These are phyloP conservation scores for Monochamus alternatus DNA, from an alignment of 2,888 invertebrate species.

Conservation along the genomic window DNA sequence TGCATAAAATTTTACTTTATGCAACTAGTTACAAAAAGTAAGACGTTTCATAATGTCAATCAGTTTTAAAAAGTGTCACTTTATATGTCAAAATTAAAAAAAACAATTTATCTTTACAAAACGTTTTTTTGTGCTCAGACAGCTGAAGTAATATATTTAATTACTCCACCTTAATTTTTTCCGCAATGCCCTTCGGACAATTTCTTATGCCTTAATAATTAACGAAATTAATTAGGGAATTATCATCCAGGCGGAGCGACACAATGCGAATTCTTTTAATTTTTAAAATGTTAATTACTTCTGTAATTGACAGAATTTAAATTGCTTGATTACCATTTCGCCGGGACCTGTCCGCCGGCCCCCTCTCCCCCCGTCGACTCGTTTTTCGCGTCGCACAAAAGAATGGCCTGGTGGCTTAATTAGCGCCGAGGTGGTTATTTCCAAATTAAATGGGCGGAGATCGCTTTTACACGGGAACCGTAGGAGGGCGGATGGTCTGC, in stretches of 20 bases:
- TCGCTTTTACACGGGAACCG: too few relatives aligned
- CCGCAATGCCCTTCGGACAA: too few relatives aligned
- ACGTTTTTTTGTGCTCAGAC: too few relatives aligned
- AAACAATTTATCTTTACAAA: too few relatives aligned
- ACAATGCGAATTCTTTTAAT: conserved; percentile 29
- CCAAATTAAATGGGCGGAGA: conserved; percentile 10
- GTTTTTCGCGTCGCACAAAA: not conserved
- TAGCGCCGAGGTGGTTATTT: conserved; percentile 14
- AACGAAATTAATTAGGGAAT: conserved; percentile 26
- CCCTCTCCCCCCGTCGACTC: not conserved
- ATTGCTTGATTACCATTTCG: conserved; percentile 47
- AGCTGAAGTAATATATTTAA: too few relatives aligned
- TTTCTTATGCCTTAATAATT: conserved; percentile 11
- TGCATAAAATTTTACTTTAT: too few relatives aligned
- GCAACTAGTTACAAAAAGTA: too few relatives aligned
- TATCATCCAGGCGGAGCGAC: conserved; percentile 9
- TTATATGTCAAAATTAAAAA: too few relatives aligned
- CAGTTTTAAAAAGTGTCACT: too few relatives aligned
- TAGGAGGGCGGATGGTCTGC: too few relatives aligned
- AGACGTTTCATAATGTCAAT: too few relatives aligned
- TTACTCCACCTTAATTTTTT: too few relatives aligned
- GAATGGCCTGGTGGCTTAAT: conserved; percentile 9
- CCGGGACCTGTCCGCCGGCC: conserved; percentile 10
- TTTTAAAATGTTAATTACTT: conserved; percentile 35
- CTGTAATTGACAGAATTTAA: conserved; percentile 46